Evolutionary conservation across 2,113 vertebrate species (phyloP), one percentile per base, ranked within the genome.

Genomic region (Willisornis vidua): DNA sequence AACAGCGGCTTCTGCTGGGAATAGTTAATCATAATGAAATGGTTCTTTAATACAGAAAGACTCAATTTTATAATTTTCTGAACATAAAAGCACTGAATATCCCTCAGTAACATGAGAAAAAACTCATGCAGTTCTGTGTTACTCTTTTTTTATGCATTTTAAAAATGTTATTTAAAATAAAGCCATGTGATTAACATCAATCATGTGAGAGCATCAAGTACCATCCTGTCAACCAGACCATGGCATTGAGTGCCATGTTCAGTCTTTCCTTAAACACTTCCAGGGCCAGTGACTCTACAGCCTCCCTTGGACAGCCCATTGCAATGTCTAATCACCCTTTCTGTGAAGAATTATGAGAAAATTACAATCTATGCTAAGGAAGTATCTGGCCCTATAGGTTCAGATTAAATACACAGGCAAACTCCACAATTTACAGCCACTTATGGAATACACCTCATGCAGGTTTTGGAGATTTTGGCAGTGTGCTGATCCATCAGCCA

Each of bases 101-200:
- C 66, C 90, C 71, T 26, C 37, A 37, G 37, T n/a, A n/a, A n/a
- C n/a, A n/a, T n/a, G 12, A 31, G 77, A 61, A 65, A 81, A 80
- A 28, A 16, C 0, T 0, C 16, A 37, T 9, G 37, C 39, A 70
- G 9, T 67, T 81, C 28, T 52, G 14, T 8, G 28, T 23, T 71
- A 46, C 2, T 26, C 39, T 68, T 67, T 17, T 18, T 71, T 31
- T 46, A 9, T 51, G 7, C 19, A 41, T 83, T 93, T 76, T 0
- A 3, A 12, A 89, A 58, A 3, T 9, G 5, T 14, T 70, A 23
- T n/a, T 93, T 82, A 43, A 73, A 83, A 80, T 87, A 63, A 80
- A 87, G 59, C 10, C 23, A 37, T 0, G 7, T 7, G 9, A 85
- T 10, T 54, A 1, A 41, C 66, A 25, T 48, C 26, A n/a, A n/a